A percentile compares a stretch with the other conserved stretches of the same genome.
These are phyloP conservation scores for Drosophila conformis DNA, from an alignment of 2,888 invertebrate genomes.

Conservation along the genomic window DNA sequence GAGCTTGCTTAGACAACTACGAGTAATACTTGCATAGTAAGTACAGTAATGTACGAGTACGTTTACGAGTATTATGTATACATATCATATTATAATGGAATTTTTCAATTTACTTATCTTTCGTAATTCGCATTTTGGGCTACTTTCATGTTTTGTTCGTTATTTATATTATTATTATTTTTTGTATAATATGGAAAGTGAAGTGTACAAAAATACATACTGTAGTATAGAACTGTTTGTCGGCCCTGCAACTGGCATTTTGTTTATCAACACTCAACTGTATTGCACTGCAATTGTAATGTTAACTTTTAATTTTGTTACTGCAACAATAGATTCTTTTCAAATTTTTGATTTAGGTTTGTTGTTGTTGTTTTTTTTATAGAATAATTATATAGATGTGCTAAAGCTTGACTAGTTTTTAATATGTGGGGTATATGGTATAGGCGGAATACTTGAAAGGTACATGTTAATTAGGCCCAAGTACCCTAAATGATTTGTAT, in stretches of 20 bases:
- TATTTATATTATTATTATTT: constrained; percentile 9
- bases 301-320: constrained; percentile 73
- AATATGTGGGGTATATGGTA: constrained; percentile 1
- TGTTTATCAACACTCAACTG: constrained; percentile 74
- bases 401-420: constrained; percentile 39
- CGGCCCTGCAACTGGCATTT: constrained; percentile 66
- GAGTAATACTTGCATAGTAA: constrained; percentile 76
- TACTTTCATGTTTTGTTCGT: constrained; percentile 37
- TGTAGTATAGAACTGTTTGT: constrained; percentile 69
- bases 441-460: constrained; percentile 19
- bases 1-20: constrained; percentile 76
- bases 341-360: constrained; percentile 35
- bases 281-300: constrained; percentile 81
- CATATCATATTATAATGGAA: constrained; percentile 71
- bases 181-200: constrained; percentile 53
- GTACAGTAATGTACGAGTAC: constrained; percentile 59
- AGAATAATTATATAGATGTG: constrained; percentile 22
- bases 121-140: constrained; percentile 60
- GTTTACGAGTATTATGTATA: constrained; percentile 65
- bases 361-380: not conserved
- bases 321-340: constrained; percentile 47
- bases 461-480: constrained; percentile 9
- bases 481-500: constrained; percentile 18
- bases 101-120: constrained; percentile 78
- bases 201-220: constrained; percentile 77